A percentile compares a stretch with the other conserved stretches of the same genome.
phyloP scores from a whole-genome alignment of 2,888 invertebrate species.

The Latrodectus hesperus region DNA sequence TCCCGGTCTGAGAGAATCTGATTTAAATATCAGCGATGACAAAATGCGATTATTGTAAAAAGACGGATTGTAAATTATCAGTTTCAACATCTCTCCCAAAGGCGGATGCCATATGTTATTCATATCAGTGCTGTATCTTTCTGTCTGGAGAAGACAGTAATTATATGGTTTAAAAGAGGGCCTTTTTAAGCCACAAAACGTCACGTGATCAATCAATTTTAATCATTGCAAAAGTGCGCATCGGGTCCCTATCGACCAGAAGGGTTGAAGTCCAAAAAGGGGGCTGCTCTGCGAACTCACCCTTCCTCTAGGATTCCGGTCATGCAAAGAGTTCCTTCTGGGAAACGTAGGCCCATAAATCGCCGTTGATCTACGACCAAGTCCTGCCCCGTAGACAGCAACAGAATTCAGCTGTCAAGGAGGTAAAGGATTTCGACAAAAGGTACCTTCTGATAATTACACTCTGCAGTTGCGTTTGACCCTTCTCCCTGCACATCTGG shows the following conservation, averaged over 20 bases:
- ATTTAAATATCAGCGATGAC: no score
- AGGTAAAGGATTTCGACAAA: conserved; percentile 7
- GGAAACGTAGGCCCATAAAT: conserved; percentile 44
- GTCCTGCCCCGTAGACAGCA: conserved; percentile 49
- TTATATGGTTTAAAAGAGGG: not conserved
- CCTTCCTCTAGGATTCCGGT: not conserved
- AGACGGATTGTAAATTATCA: no score
- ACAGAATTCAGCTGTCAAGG: conserved; percentile 61
- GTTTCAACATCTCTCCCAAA: no score
- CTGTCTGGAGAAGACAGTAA: not conserved
- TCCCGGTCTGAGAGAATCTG: no score
- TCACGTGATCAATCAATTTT: not conserved
- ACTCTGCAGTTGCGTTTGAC: conserved; percentile 25
- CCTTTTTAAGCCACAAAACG: not conserved
- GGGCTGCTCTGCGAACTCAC: not conserved
- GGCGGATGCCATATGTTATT: conserved; percentile 2
- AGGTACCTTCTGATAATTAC: conserved; percentile 52
- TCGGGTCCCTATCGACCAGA: no score
- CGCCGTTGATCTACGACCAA: conserved; percentile 59
- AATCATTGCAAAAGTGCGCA: not conserved
- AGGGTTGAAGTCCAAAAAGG: not conserved
- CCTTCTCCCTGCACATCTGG: conserved; percentile 5
- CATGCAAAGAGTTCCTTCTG: not conserved
- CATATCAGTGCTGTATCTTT: not conserved
- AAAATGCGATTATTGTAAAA: no score